These are phyloP conservation scores for Calycopis cecrops DNA, from an alignment of 1,140 invertebrate genomes.

Conservation along the genomic window DNA sequence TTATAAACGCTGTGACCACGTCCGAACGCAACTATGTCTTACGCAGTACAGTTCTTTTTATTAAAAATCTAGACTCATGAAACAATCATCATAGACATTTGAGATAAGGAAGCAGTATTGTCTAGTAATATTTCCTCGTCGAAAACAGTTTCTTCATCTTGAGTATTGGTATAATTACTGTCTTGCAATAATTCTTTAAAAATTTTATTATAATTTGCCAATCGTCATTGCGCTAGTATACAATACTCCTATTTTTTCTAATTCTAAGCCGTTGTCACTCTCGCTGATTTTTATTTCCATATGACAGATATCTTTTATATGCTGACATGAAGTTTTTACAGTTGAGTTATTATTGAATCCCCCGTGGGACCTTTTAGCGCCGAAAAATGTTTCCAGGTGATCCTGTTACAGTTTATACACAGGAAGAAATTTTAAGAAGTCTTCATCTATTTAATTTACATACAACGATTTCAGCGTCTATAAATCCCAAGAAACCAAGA, in stretches of 20 bases:
- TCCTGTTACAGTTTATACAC: too few species aligned
- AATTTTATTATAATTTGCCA: slow-evolving; percentile 8
- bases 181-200: slow-evolving; percentile 10
- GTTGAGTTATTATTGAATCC: too few species aligned
- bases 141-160: neutral
- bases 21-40: too few species aligned
- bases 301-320: too few species aligned
- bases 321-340: slow-evolving; percentile 13
- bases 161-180: neutral
- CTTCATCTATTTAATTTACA: neutral
- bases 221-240: neutral
- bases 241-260: too few species aligned
- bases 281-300: too few species aligned
- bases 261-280: too few species aligned
- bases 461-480: slow-evolving; percentile 1
- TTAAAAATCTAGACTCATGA: slow-evolving; percentile 1
- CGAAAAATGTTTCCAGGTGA: too few species aligned
- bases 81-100: slow-evolving; percentile 5
- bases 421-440: too few species aligned
- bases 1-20: too few species aligned
- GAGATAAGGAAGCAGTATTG: slow-evolving; percentile 1
- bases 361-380: too few species aligned
- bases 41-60: slow-evolving; percentile 3
- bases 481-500: neutral
- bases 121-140: neutral